Evolutionary conservation across 2,113 vertebrate species (phyloP).

Genomic region (Saccopteryx leptura): DNA sequence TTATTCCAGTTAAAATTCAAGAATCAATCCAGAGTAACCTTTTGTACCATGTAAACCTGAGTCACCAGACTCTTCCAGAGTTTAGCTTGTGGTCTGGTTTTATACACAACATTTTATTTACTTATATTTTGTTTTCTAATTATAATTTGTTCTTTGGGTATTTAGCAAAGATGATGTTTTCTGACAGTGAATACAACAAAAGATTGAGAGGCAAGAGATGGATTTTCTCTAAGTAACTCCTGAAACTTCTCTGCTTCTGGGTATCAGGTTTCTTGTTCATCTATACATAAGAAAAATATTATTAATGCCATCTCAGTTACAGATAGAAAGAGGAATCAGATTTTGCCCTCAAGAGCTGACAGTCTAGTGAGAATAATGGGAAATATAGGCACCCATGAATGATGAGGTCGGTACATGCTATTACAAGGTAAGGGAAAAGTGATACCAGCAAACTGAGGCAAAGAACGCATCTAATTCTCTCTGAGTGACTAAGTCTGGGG

Average conservation of each 20-base stretch:
- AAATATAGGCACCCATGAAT: neutral
- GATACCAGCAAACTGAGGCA: neutral
- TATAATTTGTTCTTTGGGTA: neutral
- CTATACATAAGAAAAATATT: neutral
- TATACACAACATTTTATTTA: neutral
- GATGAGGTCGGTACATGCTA: accelerated
- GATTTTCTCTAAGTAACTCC: neutral
- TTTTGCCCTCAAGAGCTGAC: neutral
- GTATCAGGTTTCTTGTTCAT: neutral
- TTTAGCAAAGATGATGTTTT: neutral
- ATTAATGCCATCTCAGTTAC: neutral
- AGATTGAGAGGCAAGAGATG: neutral
- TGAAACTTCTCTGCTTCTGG: neutral
- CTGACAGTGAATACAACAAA: neutral
- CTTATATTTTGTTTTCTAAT: neutral
- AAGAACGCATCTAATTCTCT: neutral
- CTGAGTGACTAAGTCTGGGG: too few relatives aligned
- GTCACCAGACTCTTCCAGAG: neutral
- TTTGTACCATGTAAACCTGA: neutral
- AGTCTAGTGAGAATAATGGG: neutral
- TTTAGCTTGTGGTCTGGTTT: neutral
- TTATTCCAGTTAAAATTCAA: neutral
- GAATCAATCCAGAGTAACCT: neutral
- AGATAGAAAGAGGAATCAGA: neutral
- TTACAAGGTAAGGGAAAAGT: neutral